These are phyloP conservation scores for Xenentodon cancila DNA, from an alignment of 2,797 vertebrate species.

Conservation along the genomic window DNA sequence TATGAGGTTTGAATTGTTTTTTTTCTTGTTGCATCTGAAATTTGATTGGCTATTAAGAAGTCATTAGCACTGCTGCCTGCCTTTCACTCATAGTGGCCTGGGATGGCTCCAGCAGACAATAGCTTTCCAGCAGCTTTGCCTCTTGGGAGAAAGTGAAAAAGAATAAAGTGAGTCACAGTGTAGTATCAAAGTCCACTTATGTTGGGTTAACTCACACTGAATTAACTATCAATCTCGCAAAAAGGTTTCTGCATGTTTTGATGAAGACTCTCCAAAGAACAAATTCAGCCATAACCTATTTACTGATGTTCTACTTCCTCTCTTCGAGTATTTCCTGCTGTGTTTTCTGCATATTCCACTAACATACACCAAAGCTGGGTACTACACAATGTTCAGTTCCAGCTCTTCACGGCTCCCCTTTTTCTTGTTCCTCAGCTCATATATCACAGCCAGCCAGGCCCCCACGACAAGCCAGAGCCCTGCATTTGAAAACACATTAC, in stretches of 20 bases:
- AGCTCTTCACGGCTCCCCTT: constrained; percentile 44
- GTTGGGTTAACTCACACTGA: too few species aligned
- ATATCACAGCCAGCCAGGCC: constrained; percentile 58
- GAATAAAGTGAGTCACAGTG: constrained; percentile 5
- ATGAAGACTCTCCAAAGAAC: too few species aligned
- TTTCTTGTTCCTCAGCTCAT: constrained; percentile 57
- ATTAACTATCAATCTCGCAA: too few species aligned
- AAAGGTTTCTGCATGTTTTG: too few species aligned
- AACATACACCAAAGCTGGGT: constrained; percentile 16
- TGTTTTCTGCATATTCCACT: constrained; percentile 15
- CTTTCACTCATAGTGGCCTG: too few species aligned
- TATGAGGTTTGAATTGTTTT: too few species aligned
- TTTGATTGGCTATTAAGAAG: too few species aligned
- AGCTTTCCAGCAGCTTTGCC: too few species aligned
- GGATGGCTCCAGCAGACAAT: too few species aligned
- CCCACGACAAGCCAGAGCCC: constrained; percentile 64
- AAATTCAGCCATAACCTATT: too few species aligned
- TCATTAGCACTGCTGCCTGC: too few species aligned
- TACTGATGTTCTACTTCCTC: not conserved
- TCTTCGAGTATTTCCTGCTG: not conserved
- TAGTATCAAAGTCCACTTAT: not conserved
- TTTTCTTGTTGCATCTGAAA: too few species aligned
- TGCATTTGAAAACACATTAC: constrained; percentile 77
- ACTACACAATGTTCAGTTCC: constrained; percentile 5
- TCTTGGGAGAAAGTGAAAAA: not conserved